These are phyloP conservation scores for Amblyraja radiata DNA, from an alignment of 2,797 vertebrate genomes.

Conservation along the genomic window DNA sequence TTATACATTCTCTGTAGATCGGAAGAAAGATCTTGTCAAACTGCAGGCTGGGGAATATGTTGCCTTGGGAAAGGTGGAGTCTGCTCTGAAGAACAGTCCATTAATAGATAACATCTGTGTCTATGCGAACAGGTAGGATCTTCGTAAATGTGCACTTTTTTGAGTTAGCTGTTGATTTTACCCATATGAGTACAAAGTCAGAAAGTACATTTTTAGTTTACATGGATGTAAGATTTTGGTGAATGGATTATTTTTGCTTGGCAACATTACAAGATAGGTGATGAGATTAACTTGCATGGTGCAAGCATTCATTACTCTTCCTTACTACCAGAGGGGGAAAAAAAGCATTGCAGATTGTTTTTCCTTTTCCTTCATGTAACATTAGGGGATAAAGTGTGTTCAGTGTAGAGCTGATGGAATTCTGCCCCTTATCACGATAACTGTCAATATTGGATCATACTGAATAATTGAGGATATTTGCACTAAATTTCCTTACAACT, in stretches of 20 bases:
- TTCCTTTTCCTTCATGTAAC: background rate
- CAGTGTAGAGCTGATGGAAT: background rate
- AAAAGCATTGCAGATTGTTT: background rate
- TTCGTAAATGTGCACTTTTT: background rate
- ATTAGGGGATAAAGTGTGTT: background rate
- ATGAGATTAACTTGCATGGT: background rate
- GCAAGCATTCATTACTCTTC: background rate
- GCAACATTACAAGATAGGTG: background rate
- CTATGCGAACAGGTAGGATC: constrained; percentile 86
- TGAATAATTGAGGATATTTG: no score
- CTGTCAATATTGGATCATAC: background rate
- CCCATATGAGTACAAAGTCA: background rate
- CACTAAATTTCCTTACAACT: background rate
- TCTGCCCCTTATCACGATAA: background rate
- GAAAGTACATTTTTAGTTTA: background rate
- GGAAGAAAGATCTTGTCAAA: constrained; percentile 95
- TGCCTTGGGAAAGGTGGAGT: constrained; percentile 91
- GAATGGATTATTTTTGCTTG: background rate
- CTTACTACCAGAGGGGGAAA: background rate
- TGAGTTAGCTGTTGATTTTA: background rate
- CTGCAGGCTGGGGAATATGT: constrained; percentile 93
- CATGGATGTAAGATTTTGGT: background rate
- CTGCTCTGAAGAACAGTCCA: constrained; percentile 81
- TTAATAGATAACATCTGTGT: constrained; percentile 91
- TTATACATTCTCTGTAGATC: constrained; percentile 59